Percentiles rank a stretch among this genome's conserved stretches.
Evolutionary conservation across 2,888 invertebrate genomes (phyloP).

Genomic region (Andrena haemorrhoa): DNA sequence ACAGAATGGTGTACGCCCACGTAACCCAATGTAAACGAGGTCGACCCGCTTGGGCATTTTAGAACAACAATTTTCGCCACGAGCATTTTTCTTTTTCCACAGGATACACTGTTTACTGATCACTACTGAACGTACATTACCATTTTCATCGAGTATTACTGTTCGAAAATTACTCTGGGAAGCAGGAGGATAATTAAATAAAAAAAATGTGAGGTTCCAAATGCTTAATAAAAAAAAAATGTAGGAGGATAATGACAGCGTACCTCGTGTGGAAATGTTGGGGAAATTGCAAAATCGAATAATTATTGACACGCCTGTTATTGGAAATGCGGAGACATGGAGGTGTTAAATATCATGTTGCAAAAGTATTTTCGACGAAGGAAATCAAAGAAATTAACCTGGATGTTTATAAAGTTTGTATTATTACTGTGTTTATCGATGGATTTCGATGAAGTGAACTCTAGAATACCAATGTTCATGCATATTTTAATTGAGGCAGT

Average conservation of each 20-base stretch:
- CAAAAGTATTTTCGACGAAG: neutral
- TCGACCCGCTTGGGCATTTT: neutral
- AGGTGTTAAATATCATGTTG: neutral
- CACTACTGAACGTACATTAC: neutral
- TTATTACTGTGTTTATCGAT: neutral
- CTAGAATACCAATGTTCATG: neutral
- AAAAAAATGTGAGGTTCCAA: too few relatives aligned
- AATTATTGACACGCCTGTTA: slow-evolving; percentile 1
- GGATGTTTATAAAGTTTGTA: neutral
- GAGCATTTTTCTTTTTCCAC: neutral
- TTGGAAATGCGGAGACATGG: neutral
- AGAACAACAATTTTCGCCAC: slow-evolving; percentile 2
- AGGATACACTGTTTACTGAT: neutral
- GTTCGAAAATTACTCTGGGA: neutral
- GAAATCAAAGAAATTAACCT: neutral
- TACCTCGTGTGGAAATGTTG: neutral
- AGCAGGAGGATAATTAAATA: neutral
- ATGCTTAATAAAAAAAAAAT: too few relatives aligned
- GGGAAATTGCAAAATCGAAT: neutral
- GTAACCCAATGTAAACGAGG: neutral
- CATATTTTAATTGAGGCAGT: too few relatives aligned
- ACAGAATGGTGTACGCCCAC: slow-evolving; percentile 23
- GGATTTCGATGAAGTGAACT: neutral
- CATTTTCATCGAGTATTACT: neutral
- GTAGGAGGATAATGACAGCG: too few relatives aligned